phyloP scores from a whole-genome alignment of 2,888 invertebrate species.

The Tipula vernalis region DNA sequence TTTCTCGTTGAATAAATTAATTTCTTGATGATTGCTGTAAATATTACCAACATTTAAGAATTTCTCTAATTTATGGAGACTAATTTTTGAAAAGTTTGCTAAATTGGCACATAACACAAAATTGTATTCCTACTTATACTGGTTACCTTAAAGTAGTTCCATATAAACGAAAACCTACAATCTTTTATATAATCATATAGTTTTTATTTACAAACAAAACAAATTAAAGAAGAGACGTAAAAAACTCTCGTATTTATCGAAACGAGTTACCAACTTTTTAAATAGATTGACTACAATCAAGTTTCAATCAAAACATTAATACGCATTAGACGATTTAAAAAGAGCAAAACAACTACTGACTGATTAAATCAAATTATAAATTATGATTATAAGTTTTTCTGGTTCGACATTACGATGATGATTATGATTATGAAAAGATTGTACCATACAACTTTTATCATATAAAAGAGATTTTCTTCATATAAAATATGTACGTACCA shows the following conservation, averaged over 20 bases:
- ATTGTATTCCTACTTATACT: no score
- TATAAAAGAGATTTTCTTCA: background rate
- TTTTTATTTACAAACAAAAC: background rate
- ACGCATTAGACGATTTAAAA: background rate
- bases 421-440: background rate
- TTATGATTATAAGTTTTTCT: background rate
- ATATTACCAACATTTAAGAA: no score
- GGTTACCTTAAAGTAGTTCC: background rate
- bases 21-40: no score
- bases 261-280: background rate
- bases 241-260: background rate
- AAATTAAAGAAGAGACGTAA: background rate
- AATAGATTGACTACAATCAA: background rate
- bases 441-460: background rate
- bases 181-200: no score
- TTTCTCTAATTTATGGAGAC: no score
- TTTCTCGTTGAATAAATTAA: no score
- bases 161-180: background rate
- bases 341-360: background rate
- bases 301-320: background rate
- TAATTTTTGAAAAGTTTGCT: no score
- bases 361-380: slow-evolving; percentile 4
- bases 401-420: background rate
- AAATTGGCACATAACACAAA: no score
- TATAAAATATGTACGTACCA: background rate